phyloP scores from a whole-genome alignment of 2,113 vertebrate species.

The Ochotona princeps region DNA sequence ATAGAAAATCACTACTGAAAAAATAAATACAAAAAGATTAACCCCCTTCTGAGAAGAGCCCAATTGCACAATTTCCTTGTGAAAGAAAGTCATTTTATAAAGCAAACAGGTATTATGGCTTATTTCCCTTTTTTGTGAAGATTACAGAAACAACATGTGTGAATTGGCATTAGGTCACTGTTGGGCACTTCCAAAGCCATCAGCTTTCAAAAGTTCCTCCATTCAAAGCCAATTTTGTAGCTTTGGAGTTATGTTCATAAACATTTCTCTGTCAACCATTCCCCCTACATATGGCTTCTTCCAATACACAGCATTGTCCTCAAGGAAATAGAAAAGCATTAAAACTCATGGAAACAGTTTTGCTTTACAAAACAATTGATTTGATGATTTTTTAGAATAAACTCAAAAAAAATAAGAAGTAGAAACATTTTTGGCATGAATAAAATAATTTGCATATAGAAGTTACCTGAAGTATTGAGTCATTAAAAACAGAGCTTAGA shows the following conservation, averaged over 20 bases:
- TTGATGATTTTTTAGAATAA: slow-evolving; percentile 4
- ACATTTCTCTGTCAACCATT: not conserved
- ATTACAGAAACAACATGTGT: not conserved
- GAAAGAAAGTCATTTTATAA: slow-evolving; percentile 24
- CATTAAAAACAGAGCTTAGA: not conserved
- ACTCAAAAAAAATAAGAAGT: not conserved
- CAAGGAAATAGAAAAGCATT: not conserved
- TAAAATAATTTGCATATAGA: slow-evolving; percentile 10
- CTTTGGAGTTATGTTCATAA: slow-evolving; percentile 4
- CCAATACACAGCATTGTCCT: not conserved
- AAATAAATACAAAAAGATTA: not conserved
- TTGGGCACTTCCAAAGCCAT: not conserved
- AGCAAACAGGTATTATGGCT: not conserved
- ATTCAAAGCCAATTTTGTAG: not conserved
- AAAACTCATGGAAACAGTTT: not conserved
- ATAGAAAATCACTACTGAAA: not conserved
- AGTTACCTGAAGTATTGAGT: not conserved
- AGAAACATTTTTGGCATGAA: not conserved
- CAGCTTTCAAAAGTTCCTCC: not conserved
- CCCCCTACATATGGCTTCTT: not conserved
- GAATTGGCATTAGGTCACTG: not conserved
- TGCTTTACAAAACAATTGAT: not conserved
- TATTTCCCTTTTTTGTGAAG: not conserved
- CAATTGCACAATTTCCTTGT: not conserved
- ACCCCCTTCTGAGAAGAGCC: not conserved